A percentile compares a stretch with the other conserved stretches of the same genome.
These are phyloP conservation scores for Arenaria interpres DNA, from an alignment of 2,113 vertebrate species.

Conservation along the genomic window DNA sequence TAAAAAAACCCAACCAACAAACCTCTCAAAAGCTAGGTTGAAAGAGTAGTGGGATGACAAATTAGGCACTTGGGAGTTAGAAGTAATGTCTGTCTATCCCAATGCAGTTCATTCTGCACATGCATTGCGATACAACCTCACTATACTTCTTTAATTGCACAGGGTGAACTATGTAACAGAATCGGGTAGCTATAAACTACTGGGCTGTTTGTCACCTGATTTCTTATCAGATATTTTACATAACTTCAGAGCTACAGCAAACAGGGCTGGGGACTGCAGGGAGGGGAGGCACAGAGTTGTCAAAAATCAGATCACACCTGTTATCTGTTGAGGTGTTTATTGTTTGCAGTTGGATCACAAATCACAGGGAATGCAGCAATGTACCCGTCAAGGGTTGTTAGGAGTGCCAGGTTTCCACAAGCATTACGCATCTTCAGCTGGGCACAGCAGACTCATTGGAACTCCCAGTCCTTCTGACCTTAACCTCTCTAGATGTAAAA, in stretches of 20 bases:
- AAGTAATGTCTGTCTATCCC: neutral
- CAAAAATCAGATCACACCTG: fast-evolving
- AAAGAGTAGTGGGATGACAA: neutral
- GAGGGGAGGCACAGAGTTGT: neutral
- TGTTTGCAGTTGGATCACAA: neutral
- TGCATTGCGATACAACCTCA: fast-evolving
- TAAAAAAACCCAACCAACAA: neutral
- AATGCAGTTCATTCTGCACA: neutral
- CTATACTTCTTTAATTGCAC: neutral
- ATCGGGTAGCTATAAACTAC: fast-evolving
- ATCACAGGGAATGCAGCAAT: neutral
- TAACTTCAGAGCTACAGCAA: neutral
- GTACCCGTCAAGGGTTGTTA: neutral
- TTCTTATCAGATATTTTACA: neutral
- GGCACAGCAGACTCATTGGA: neutral
- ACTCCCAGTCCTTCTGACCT: neutral
- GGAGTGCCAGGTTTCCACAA: neutral
- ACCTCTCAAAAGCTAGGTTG: neutral
- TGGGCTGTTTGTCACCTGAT: fast-evolving
- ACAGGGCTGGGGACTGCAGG: neutral
- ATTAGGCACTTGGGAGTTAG: neutral
- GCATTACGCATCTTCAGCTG: neutral
- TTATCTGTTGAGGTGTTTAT: neutral
- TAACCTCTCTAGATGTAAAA: neutral
- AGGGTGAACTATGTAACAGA: neutral